Base-by-base conservation (phyloP, 2,113 vertebrate genomes). In the Pteruthius melanotis region DNA sequence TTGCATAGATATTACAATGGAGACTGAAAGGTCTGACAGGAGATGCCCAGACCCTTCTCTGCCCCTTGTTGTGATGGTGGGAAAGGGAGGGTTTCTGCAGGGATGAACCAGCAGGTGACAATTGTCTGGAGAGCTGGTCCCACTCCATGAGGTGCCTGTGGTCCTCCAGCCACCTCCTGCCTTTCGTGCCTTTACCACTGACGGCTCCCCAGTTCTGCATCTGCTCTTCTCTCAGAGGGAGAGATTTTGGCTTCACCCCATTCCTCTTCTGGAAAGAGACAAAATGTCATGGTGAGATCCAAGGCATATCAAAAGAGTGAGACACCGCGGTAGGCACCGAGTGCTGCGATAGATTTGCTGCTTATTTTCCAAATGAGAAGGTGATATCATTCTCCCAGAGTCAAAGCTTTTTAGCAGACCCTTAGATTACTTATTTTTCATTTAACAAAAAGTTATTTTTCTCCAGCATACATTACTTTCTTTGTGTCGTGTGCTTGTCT, bases 401-500 rank as follows among this genome's bases (percentile, higher is more conserved):
- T 17, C 47, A 33, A 22, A 50, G 35, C 68, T 42, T 72, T 95
- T 57, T 11, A 84, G 31, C 40, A 88, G 60, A 16, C 39, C 31
- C 65, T 30, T 50, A 54, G 92, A 83, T 86, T 65, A 52, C 90
- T 69, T 77, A 11, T 5, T 77, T 78, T 82, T 56, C 30, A 26
- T 52, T 5, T 21, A 61, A n/a, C 16, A 47, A 71, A 80, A 93
- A 93, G 60, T 83, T 92, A 1, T 78, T 93, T 96, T 79, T 72
- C 64, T 65, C 72, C 44, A 64, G 31, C 56, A 59, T 56, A 39
- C 18, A 69, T 87, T 28, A 90, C 40, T 87, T 90, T 56, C 89
- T 96, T 95, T 93, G 71, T 92, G 92, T 59, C 89, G 57, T 95
- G 75, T 89, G 94, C 30, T 33, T 74, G 80, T 92, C 71, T 95